Base-by-base conservation (phyloP, 2,888 invertebrate genomes). In the Lapara coniferarum region DNA sequence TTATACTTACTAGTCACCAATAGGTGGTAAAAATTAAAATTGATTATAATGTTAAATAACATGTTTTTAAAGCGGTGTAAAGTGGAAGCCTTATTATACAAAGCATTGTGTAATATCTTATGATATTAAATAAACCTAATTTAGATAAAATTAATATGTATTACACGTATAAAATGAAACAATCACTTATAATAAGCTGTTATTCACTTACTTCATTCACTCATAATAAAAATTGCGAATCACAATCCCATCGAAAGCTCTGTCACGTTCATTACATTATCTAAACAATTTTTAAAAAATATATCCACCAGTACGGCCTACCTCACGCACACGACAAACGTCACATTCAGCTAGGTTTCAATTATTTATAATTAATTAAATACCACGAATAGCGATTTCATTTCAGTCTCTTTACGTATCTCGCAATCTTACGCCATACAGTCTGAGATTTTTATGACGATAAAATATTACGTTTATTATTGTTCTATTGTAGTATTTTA, bases 311-410 rank as follows among this genome's bases (percentile, higher is more conserved):
- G n/a, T n/a, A n/a, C n/a, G n/a, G n/a, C n/a, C 63, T 63, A 46
- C 13, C 7, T 49, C 49, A 63, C 63, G 63, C 63, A 63, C 63
- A 63, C 63, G 49, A 49, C 46, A 63, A 63, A 63, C 13, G 63
- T 49, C 63, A 63, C 63, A 63, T 63, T 63, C 63, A 49, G 13
- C 63, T 13, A 49, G 49, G 63, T 25, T 63, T 63, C 63, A 63
- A 49, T 66, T 49, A 66, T 49, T 69, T 63, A 19, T 63, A 55
- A 56, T 56, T 55, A 57, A 66, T 69, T 46, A 66, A 66, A 46
- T 14, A 46, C 51, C 51, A 46, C 57, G 55, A n/a, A 49, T 44
- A 56, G 16, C 63, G 55, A 63, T 49, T 63, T 63, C 49, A 63
- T 63, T 63, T 63, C 63, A 63, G 63, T 63, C 63, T 63, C 59